phyloP scores from a whole-genome alignment of 2,113 vertebrate species.

The Tricholaema leucomelas region DNA sequence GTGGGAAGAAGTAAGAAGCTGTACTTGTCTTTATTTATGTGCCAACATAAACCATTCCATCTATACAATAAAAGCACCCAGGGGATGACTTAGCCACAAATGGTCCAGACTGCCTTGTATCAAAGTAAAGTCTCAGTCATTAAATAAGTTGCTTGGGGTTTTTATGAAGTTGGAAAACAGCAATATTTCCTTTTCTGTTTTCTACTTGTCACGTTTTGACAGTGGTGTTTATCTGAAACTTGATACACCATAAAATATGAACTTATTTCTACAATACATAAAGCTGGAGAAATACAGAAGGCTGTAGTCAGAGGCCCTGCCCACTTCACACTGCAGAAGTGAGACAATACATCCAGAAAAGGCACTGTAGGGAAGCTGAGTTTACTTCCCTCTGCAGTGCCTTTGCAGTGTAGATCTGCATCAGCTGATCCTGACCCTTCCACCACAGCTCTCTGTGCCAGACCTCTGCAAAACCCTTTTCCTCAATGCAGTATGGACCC shows the following conservation, averaged over 20 bases:
- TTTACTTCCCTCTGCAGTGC: neutral
- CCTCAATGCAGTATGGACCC: accelerated
- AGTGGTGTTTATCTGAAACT: neutral
- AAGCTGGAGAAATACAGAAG: neutral
- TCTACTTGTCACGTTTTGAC: neutral
- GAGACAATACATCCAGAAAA: neutral
- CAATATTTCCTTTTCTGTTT: neutral
- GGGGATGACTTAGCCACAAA: neutral
- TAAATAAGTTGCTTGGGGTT: neutral
- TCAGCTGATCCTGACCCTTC: neutral
- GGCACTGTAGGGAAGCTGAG: neutral
- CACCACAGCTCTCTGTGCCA: neutral
- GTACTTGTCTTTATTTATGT: neutral
- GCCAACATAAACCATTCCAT: neutral
- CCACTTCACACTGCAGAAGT: neutral
- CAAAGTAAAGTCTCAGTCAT: neutral
- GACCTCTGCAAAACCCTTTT: neutral
- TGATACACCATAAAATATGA: slow-evolving; percentile 5
- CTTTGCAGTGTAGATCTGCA: neutral
- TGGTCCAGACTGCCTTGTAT: neutral
- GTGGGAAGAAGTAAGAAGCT: neutral
- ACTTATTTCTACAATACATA: neutral
- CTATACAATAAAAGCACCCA: neutral
- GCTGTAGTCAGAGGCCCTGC: neutral
- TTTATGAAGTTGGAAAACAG: neutral